Base-by-base conservation (phyloP, 2,113 vertebrate genomes). In the Heteronetta atricapilla region DNA sequence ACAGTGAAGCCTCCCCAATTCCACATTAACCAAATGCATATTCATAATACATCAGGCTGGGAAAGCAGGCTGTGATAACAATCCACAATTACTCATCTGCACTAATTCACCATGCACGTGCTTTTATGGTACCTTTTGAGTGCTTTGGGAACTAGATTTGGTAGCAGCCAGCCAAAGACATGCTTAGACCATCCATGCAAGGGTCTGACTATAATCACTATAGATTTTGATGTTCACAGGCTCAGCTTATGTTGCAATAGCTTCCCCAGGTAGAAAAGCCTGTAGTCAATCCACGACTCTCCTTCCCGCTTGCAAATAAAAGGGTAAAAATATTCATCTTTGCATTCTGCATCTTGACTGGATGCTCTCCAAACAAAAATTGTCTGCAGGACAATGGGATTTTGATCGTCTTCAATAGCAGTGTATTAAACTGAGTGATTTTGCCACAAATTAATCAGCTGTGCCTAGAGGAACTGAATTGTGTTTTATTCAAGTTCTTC, bases 401-500 rank as follows among this genome's bases (percentile, higher is more conserved):
- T 89, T 86, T 82, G 81, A 91, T 95, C 26, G 0, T 85, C 40
- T 80, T 67, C 59, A 82, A 6, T 14, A 75, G 21, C 10, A 29
- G 52, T 16, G 48, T 6, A 58, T 74, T 79, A 85, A 92, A 93
- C 11, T 33, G 69, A 82, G 73, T 0, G 2, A 62, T 93, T 97
- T 93, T 82, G 34, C 44, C 22, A 46, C 58, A 73, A 76, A 96
- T 96, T 94, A 93, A 96, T 95, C 86, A 76, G 22, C 74, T 77
- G 40, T 62, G 86, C 88, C 55, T 52, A 66, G 52, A 69, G 81
- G 78, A 76, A 6, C 26, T 2, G 42, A 88, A 22, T 38, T 74
- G 40, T 50, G 10, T 78, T 90, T 88, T 90, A 55, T 76, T 92
- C 58, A 52, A 5, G 56, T 70, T 66, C 62, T 63, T 77, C 31